Evolutionary conservation across 2,888 invertebrate species (phyloP).

Genomic region (Epinotia demarniana): DNA sequence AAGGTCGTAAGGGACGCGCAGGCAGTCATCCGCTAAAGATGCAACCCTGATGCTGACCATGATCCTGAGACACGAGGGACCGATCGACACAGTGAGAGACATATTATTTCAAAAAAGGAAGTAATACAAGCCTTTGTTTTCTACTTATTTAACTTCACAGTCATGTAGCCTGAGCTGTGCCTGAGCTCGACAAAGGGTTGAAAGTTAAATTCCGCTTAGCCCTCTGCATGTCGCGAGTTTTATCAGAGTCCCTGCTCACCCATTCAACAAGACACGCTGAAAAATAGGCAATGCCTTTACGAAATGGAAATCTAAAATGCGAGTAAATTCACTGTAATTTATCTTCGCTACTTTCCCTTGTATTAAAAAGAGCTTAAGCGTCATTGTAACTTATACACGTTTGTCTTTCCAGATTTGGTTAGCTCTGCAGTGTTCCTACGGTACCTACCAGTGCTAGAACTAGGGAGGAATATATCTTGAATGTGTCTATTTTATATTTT

Average conservation of each 20-base stretch:
- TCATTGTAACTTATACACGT: not conserved
- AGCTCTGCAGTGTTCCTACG: not conserved
- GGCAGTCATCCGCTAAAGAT: no score
- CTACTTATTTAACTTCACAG: no score
- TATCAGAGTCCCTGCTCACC: not conserved
- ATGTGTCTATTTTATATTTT: not conserved
- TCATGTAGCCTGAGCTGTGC: not conserved
- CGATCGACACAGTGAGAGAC: no score
- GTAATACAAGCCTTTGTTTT: no score
- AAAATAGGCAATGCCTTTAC: constrained; percentile 16
- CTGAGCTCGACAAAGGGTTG: not conserved
- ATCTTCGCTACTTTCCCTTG: not conserved
- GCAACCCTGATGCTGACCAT: no score
- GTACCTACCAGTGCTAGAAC: not conserved
- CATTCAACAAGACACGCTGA: constrained; percentile 7
- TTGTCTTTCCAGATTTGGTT: not conserved
- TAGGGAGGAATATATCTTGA: not conserved
- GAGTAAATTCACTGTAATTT: constrained; percentile 21
- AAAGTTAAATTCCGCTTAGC: not conserved
- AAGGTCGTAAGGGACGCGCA: no score
- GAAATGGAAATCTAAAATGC: constrained; percentile 23
- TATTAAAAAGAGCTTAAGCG: not conserved
- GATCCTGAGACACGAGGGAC: no score
- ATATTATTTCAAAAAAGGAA: no score
- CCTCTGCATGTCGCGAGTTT: not conserved